These are phyloP conservation scores for Oreochromis mossambicus DNA, from an alignment of 2,797 vertebrate species.

Conservation along the genomic window DNA sequence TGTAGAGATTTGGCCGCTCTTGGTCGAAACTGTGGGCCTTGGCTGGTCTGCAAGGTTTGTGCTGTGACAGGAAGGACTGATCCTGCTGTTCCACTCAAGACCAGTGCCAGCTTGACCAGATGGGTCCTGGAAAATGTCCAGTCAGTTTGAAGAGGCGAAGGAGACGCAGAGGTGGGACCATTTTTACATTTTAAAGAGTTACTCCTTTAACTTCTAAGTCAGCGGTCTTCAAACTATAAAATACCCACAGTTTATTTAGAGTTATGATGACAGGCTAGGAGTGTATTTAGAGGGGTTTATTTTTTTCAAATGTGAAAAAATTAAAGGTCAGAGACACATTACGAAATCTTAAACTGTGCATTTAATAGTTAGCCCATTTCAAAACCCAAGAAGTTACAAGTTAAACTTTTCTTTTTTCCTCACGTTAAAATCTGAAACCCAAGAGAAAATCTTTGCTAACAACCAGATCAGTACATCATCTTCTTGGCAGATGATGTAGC, in stretches of 20 bases:
- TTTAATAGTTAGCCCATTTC: constrained; percentile 13
- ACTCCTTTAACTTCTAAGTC: constrained; percentile 29
- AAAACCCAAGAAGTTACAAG: constrained; percentile 15
- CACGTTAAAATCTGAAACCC: constrained; percentile 17
- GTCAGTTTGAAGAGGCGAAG: constrained; percentile 35
- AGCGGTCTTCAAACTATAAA: constrained; percentile 27
- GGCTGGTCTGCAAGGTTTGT: constrained; percentile 32
- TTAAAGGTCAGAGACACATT: constrained; percentile 44
- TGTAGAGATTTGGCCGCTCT: constrained; percentile 44
- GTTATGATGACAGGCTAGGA: constrained; percentile 13
- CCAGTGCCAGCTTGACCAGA: constrained; percentile 44
- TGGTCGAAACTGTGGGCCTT: constrained; percentile 9
- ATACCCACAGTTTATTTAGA: constrained; percentile 35
- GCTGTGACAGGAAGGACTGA: constrained; percentile 28
- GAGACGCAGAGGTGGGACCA: constrained; percentile 15
- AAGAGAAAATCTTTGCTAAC: constrained; percentile 37
- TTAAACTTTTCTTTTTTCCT: background rate
- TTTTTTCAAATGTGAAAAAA: constrained; percentile 14
- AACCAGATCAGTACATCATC: constrained; percentile 45
- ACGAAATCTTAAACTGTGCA: constrained; percentile 31
- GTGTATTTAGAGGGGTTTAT: background rate
- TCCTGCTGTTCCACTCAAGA: constrained; percentile 33
- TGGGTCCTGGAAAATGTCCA: constrained; percentile 45
- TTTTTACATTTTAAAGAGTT: constrained; percentile 31
- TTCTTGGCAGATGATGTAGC: constrained; percentile 35